Base-by-base conservation (phyloP, 2,113 vertebrate species). In the Menidia beryllina region DNA sequence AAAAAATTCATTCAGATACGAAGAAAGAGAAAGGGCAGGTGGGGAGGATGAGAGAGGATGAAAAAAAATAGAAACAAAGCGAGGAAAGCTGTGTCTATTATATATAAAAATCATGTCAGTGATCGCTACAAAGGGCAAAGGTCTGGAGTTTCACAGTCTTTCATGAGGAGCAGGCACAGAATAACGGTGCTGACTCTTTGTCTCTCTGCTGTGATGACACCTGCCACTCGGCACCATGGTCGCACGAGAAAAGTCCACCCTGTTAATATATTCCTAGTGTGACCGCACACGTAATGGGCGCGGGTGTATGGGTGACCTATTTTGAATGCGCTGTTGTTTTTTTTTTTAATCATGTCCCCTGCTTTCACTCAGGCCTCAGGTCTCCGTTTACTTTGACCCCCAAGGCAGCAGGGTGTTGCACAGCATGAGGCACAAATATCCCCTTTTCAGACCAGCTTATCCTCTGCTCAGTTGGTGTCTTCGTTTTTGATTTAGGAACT, bases 121-220 rank as follows among this genome's bases (percentile, higher is more conserved):
- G 48, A 27, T 90, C 85, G 89, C 87, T 91, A 90, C 89, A 90
- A 88, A 87, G 86, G 87, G 88, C 89, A 88, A 82, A 47, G 72
- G 56, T 89, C 90, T 91, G 89, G 88, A 90, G 85, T 86, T 86
- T 85, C 82, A 88, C 83, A 89, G 88, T 89, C 80, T 84, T 82
- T 83, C 74, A 74, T 82, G 72, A 76, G 75, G 78, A 85, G 74
- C 82, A 77, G 85, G 72, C 21, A 63, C 70, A 54, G 74, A n/a
- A n/a, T 53, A 75, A 62, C 77, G 64, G 79, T 57, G 34, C 82
- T 25, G 79, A 69, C 79, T 75, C 74, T 76, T 70, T 36, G 83
- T 85, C 61, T 76, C 67, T 79, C 67, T 58, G 73, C 77, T 66
- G 83, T 26, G 77, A 75, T 74, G 82, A 70, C 27, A 76, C 59